Conservation (phyloP, 2,113 vertebrate genomes). For the Phaethon lepturus region DNA sequence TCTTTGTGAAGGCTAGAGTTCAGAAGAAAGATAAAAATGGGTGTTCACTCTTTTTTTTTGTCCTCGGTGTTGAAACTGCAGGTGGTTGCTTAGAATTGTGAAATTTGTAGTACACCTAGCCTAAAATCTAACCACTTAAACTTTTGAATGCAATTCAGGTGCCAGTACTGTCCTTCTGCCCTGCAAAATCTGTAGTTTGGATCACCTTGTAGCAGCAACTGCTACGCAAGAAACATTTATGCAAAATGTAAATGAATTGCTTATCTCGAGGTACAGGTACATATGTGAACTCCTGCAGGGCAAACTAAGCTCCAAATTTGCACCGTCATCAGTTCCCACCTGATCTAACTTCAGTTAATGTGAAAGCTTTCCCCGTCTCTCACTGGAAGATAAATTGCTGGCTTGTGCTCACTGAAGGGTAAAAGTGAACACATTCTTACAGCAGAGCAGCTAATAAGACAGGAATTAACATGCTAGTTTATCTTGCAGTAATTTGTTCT, state of each 20-base stretch:
- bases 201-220: background rate
- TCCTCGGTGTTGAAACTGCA: background rate
- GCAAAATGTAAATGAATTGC: background rate
- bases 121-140: background rate
- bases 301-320: background rate
- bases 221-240: background rate
- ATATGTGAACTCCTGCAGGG: background rate
- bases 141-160: background rate
- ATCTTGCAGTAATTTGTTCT: conserved; percentile 29
- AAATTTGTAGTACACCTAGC: background rate
- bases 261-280: background rate
- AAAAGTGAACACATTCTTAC: background rate
- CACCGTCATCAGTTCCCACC: background rate
- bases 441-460: conserved; percentile 18
- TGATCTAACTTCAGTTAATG: background rate
- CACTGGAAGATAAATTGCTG: background rate
- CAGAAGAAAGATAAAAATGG: background rate
- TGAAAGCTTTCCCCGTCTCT: background rate
- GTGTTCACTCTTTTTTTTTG: background rate
- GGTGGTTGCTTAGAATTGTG: background rate
- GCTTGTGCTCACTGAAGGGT: conserved; percentile 4
- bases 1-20: background rate
- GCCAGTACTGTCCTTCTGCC: background rate
- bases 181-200: background rate
- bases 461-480: conserved; percentile 30